Conservation (phyloP, 2,113 vertebrate species). For the Diadophis punctatus region DNA sequence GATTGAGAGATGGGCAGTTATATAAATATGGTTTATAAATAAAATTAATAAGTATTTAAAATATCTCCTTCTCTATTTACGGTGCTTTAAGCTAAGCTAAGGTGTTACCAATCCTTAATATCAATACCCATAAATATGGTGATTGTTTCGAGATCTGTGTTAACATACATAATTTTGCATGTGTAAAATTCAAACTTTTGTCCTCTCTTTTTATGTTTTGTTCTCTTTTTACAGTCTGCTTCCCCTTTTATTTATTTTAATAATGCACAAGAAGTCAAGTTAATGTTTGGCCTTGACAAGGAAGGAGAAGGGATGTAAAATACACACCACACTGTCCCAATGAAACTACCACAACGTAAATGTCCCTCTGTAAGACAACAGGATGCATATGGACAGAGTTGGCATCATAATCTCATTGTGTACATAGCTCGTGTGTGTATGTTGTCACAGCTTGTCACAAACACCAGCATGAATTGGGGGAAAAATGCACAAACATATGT, state of each 20-base stretch:
- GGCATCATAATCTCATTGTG: background rate
- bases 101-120: background rate
- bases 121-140: background rate
- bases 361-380: too few relatives aligned
- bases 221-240: too few relatives aligned
- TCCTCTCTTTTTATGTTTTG: background rate
- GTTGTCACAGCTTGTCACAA: background rate
- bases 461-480: background rate
- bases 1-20: too few relatives aligned
- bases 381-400: background rate
- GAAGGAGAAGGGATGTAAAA: too few relatives aligned
- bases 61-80: background rate
- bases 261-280: too few relatives aligned
- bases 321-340: too few relatives aligned
- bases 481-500: background rate
- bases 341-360: too few relatives aligned
- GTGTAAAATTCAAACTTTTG: background rate
- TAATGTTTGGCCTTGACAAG: too few relatives aligned
- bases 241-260: too few relatives aligned
- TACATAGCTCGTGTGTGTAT: background rate
- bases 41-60: background rate
- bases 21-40: too few relatives aligned
- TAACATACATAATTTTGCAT: background rate
- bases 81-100: background rate
- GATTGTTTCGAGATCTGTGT: background rate